Evolutionary conservation across 2,888 invertebrate species (phyloP).

Genomic region (Caenorhabditis doughertyi): DNA sequence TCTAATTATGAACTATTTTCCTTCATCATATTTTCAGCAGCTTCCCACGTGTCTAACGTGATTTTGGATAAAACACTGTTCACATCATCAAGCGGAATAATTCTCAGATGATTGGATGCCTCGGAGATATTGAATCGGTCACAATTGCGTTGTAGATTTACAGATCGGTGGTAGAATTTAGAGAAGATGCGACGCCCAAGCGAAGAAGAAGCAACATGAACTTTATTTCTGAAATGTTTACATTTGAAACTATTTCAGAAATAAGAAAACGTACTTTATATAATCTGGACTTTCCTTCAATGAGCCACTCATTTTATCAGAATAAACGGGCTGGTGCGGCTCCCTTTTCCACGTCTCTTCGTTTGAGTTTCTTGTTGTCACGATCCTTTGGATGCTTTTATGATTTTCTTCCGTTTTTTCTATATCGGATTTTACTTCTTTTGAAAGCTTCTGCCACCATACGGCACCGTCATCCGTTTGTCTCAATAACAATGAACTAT

Average conservation of each 20-base stretch:
- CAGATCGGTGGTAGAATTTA: slow-evolving; percentile 6
- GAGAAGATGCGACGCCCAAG: slow-evolving; percentile 4
- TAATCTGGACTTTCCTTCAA: slow-evolving; percentile 14
- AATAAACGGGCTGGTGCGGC: slow-evolving; percentile 26
- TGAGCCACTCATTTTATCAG: slow-evolving; percentile 35
- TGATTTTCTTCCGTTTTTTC: slow-evolving; percentile 10
- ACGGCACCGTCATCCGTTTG: slow-evolving; percentile 63
- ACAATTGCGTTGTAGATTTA: neutral
- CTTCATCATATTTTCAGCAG: slow-evolving; percentile 11
- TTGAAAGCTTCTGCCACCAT: slow-evolving; percentile 48
- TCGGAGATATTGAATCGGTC: neutral
- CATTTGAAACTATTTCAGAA: neutral
- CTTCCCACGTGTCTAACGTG: slow-evolving; percentile 33
- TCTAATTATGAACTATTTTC: slow-evolving; percentile 21
- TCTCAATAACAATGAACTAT: slow-evolving; percentile 22
- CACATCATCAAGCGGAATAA: slow-evolving; percentile 27
- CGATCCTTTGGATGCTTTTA: slow-evolving; percentile 33
- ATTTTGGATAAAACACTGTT: slow-evolving; percentile 42
- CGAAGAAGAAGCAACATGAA: neutral
- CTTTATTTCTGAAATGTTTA: slow-evolving; percentile 6
- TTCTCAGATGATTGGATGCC: neutral
- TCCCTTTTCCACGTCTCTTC: slow-evolving; percentile 33
- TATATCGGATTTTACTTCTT: slow-evolving; percentile 30
- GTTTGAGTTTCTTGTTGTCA: neutral
- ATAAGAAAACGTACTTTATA: slow-evolving; percentile 3